phyloP scores from a whole-genome alignment of 2,797 vertebrate genomes.

The Periparus ater region DNA sequence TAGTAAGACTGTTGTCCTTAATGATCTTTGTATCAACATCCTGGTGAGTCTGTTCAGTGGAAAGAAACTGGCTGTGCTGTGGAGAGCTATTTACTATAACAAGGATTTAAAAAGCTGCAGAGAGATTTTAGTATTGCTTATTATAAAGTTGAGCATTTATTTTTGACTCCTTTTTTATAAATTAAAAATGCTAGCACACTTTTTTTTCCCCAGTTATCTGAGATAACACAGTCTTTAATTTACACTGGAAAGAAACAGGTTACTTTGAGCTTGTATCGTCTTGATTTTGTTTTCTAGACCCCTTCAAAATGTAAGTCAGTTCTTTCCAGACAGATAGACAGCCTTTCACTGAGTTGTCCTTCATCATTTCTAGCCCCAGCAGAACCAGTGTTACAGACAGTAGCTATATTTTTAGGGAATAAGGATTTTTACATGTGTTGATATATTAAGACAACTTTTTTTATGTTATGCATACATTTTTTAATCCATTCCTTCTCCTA shows the following conservation, averaged over 20 bases:
- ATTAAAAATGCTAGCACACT: not conserved
- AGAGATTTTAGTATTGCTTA: not conserved
- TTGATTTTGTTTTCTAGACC: not conserved
- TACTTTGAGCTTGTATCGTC: not conserved
- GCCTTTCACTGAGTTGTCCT: not conserved
- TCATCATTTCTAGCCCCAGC: not conserved
- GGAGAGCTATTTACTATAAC: not conserved
- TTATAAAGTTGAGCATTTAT: not conserved
- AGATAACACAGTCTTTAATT: not conserved
- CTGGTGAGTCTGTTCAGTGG: not conserved
- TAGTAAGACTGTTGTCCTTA: fast-evolving
- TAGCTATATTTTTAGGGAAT: not conserved
- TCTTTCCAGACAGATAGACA: not conserved
- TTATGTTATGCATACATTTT: not conserved
- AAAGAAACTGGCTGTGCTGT: not conserved
- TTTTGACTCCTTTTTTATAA: not conserved
- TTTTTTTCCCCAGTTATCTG: not conserved
- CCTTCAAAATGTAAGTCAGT: not conserved
- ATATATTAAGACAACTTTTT: not conserved
- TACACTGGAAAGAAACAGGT: not conserved
- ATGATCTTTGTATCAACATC: not conserved
- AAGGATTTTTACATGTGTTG: not conserved
- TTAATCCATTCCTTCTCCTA: not conserved
- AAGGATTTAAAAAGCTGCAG: not conserved
- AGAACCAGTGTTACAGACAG: not conserved